These are phyloP conservation scores for Orchesella cincta DNA, from an alignment of 1,140 invertebrate species.

Conservation along the genomic window DNA sequence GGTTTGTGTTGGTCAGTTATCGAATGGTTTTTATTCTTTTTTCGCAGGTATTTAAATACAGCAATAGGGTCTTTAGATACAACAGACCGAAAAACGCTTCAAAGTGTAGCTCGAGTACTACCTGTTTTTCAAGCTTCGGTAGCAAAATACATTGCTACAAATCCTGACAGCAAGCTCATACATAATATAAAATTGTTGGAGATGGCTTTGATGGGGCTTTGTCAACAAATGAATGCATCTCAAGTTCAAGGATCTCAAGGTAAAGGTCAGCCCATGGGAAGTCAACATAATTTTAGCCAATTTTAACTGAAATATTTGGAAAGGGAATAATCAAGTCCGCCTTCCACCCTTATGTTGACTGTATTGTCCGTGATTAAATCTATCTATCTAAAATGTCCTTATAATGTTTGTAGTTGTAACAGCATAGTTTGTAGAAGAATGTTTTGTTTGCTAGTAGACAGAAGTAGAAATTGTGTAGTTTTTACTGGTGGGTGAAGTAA, in stretches of 20 bases:
- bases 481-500: too few species aligned
- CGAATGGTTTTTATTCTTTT: not conserved
- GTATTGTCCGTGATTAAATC: too few species aligned
- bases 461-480: too few species aligned
- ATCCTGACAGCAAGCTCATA: conserved; percentile 44
- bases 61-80: conserved; percentile 38
- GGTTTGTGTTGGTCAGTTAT: not conserved
- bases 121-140: conserved; percentile 46
- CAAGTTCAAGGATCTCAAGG: not conserved
- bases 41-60: conserved; percentile 42
- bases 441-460: too few species aligned
- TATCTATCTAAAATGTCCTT: too few species aligned
- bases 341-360: too few species aligned
- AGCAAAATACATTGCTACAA: conserved; percentile 28
- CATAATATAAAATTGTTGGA: conserved; percentile 41
- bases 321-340: too few species aligned
- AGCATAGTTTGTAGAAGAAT: too few species aligned
- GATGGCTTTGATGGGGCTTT: conserved; percentile 43
- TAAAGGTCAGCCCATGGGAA: not conserved
- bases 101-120: conserved; percentile 43
- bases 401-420: too few species aligned
- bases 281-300: conserved; percentile 19
- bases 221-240: not conserved
- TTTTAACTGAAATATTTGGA: conserved; percentile 1
- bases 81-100: conserved; percentile 33